phyloP scores from a whole-genome alignment of 2,113 vertebrate species.

The Alaudala cheleensis region DNA sequence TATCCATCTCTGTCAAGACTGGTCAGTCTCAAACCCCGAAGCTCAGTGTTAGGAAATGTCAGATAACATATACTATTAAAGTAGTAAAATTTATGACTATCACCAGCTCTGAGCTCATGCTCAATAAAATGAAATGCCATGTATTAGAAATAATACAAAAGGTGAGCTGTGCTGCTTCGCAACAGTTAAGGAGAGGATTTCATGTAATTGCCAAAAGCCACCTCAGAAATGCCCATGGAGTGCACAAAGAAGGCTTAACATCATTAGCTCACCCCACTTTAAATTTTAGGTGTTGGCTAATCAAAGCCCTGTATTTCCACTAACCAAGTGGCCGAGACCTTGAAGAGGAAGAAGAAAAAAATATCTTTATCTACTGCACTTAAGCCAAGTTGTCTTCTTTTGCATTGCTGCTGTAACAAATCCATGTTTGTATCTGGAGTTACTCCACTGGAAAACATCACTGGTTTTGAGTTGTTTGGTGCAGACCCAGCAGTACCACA shows the following conservation, averaged over 20 bases:
- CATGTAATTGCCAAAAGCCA: not conserved
- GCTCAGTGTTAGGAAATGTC: not conserved
- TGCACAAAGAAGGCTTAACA: not conserved
- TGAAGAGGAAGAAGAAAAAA: not conserved
- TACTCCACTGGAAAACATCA: not conserved
- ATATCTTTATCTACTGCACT: not conserved
- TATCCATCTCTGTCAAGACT: slow-evolving; percentile 7
- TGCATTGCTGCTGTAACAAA: not conserved
- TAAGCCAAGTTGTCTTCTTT: not conserved
- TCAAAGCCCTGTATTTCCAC: not conserved
- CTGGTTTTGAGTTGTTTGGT: not conserved
- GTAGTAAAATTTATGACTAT: slow-evolving; percentile 17
- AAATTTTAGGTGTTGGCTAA: not conserved
- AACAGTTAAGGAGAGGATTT: not conserved
- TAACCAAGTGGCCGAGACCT: not conserved
- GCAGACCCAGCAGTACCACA: not conserved
- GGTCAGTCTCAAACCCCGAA: slow-evolving; percentile 35
- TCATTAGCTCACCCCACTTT: not conserved
- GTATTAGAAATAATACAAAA: not conserved
- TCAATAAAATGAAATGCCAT: not conserved
- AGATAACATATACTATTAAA: slow-evolving; percentile 29
- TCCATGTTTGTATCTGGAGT: not conserved
- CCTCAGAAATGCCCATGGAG: not conserved
- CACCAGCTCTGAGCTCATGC: not conserved
- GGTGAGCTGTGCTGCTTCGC: not conserved